phyloP scores from a whole-genome alignment of 2,888 invertebrate species.

The Lamellibrachia columna region DNA sequence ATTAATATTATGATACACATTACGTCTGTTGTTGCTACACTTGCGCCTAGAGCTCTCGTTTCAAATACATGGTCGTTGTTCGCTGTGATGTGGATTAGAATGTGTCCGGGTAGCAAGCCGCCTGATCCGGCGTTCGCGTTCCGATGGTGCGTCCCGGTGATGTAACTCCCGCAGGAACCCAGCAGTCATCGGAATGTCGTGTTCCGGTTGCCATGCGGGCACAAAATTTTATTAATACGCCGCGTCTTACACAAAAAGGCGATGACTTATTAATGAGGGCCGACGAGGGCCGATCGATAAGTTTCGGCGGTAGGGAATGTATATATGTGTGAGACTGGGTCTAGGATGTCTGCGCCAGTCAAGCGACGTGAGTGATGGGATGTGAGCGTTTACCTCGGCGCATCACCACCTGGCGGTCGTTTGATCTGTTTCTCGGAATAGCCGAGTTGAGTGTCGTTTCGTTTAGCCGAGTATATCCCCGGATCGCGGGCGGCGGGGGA shows the following conservation, averaged over 20 bases:
- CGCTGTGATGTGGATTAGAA: neutral
- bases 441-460: slow-evolving; percentile 5
- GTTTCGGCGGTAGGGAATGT: slow-evolving; percentile 16
- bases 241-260: neutral
- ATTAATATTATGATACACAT: neutral
- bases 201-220: neutral
- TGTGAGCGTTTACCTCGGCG: neutral
- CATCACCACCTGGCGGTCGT: neutral
- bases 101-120: neutral
- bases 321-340: neutral
- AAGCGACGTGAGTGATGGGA: neutral
- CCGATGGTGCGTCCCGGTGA: neutral
- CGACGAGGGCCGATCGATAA: neutral
- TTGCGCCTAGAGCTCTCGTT: neutral
- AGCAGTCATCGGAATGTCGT: neutral
- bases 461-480: neutral
- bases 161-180: neutral
- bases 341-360: neutral
- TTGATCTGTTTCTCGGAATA: slow-evolving; percentile 16
- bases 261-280: slow-evolving; percentile 16
- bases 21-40: neutral
- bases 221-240: neutral
- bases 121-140: neutral
- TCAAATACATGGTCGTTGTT: neutral
- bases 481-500: neutral